These are phyloP conservation scores for Rafetus swinhoei DNA, from an alignment of 2,113 vertebrate genomes.

Conservation along the genomic window DNA sequence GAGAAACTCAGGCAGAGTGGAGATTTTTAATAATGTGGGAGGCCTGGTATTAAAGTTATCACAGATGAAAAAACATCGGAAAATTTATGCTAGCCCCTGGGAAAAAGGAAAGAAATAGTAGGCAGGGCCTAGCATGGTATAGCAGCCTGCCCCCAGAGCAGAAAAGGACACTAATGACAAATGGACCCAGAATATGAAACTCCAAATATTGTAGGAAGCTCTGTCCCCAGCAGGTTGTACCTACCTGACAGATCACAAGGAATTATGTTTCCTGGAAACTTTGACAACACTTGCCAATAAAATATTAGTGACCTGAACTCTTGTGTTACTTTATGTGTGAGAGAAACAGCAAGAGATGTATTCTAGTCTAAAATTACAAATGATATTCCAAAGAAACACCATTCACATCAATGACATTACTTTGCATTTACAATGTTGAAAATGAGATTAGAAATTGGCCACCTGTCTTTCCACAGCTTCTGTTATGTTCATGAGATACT, in stretches of 20 bases:
- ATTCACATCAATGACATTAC: rapidly evolving
- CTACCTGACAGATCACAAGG: neutral
- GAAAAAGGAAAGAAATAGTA: neutral
- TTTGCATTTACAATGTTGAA: rapidly evolving
- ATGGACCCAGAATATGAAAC: neutral
- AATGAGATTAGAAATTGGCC: neutral
- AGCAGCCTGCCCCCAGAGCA: neutral
- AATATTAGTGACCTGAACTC: neutral
- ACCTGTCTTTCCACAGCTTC: neutral
- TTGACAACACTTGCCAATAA: neutral
- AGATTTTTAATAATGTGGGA: neutral
- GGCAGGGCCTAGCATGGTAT: neutral
- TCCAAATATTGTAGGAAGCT: neutral
- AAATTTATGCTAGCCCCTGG: neutral
- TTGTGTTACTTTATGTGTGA: neutral
- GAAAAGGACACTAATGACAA: neutral
- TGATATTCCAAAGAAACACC: neutral
- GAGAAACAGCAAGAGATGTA: neutral
- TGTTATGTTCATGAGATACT: rapidly evolving
- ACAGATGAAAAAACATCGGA: neutral
- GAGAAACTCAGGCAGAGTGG: neutral
- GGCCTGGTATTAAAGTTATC: neutral
- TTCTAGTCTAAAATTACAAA: neutral
- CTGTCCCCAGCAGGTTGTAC: neutral
- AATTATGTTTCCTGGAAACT: neutral